Percentiles rank a stretch among this genome's conserved stretches.
phyloP scores from a whole-genome alignment of 2,113 vertebrate species.

The Pelecanoides urinatrix region DNA sequence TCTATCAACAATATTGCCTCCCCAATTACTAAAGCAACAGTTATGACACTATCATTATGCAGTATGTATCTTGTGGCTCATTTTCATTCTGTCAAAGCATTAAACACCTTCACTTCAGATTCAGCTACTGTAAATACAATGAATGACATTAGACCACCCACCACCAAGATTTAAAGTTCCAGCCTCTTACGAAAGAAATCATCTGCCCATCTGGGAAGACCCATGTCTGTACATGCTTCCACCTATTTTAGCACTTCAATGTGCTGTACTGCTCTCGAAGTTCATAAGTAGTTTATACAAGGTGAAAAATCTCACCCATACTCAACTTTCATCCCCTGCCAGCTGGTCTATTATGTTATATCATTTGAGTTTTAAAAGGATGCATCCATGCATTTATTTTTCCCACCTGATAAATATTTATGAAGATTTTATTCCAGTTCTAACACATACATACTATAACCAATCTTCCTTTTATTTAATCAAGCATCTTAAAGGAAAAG shows the following conservation, averaged over 20 bases:
- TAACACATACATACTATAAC: neutral
- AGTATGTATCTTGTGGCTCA: fast-evolving
- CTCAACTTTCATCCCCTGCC: neutral
- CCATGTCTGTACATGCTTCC: neutral
- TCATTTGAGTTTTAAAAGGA: neutral
- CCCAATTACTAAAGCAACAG: neutral
- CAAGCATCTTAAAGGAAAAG: neutral
- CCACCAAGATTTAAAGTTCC: neutral
- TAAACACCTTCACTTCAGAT: neutral
- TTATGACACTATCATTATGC: neutral
- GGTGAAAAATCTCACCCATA: neutral
- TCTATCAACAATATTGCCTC: neutral
- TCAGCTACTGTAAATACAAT: neutral
- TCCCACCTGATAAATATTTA: slow-evolving; percentile 26
- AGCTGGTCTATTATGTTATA: neutral
- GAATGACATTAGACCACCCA: neutral
- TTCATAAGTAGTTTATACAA: neutral
- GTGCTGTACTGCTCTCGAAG: neutral
- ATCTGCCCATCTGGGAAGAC: neutral
- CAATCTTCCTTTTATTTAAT: neutral
- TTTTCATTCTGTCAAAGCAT: neutral
- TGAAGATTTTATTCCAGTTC: neutral
- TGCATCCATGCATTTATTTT: neutral
- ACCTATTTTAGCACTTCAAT: neutral
- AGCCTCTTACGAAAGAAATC: neutral